Evolutionary conservation across 2,888 invertebrate genomes (phyloP), one percentile per base, ranked within the genome.

Genomic region (Orthonychiurus folsomi): DNA sequence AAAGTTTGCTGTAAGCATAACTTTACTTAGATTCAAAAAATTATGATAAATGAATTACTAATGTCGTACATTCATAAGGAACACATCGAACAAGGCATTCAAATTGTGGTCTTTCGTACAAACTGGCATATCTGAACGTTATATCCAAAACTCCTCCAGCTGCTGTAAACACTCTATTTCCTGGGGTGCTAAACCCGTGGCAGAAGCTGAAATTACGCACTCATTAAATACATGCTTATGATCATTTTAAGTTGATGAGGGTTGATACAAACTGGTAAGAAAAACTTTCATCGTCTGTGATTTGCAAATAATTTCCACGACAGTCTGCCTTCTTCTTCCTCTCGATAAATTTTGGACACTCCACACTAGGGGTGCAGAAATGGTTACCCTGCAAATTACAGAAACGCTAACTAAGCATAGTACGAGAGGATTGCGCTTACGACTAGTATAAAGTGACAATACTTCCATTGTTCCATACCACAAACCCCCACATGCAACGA

Each of bases 221-320:
- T 37, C 5, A 37, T 37, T 37, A 15, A 37, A 37, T 9, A 37
- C 37, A n/a, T n/a, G n/a, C n/a, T n/a, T n/a, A n/a, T n/a, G n/a
- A n/a, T n/a, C n/a, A n/a, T n/a, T n/a, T n/a, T 37, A 50, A 52
- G 48, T 20, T 24, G 5, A 28, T 21, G 26, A 21, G 3, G n/a
- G 23, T 24, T 9, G 25, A 20, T 5, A 61, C 37, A 56, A 37
- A 71, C 71, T 71, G 71, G 18, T 60, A 56, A 1, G 59, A 60
- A 58, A 72, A 70, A 37, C 62, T 62, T 56, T 69, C 68, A 23
- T 69, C 70, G 60, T 72, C 72, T 12, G 69, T 70, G n/a, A 69
- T 60, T 61, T 72, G 72, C 54, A 72, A 58, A 50, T 72, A 72
- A 56, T 68, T 67, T 1, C 52, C 58, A 20, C 63, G 50, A 61